Base-by-base conservation (phyloP, 2,113 vertebrate genomes). In the Catharus bicknelli region DNA sequence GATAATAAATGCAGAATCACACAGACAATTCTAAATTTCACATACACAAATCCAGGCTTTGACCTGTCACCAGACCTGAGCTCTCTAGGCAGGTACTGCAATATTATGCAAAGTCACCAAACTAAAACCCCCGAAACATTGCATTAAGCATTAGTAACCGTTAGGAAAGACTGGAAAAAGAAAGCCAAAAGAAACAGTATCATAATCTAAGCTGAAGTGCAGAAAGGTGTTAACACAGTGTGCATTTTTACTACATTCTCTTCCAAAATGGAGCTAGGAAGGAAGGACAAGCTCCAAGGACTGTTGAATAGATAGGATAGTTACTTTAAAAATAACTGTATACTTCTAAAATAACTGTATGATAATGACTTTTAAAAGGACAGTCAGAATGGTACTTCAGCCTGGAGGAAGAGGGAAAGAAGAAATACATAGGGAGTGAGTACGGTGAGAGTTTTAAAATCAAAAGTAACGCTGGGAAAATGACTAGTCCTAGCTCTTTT, bases 61-160 rank as follows among this genome's bases (percentile, higher is more conserved):
- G 38, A 83, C 57, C 27, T 70, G 19, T 42, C 0, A 2, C 32
- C 9, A n/a, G 38, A 47, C 14, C 15, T 0, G 0, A 63, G 55
- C 7, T 53, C 20, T 42, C 29, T 40, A 36, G 63, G 62, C n/a
- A 47, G 10, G 17, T 53, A 68, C n/a, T n/a, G 16, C 53, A 67
- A 6, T 61, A 27, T 30, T 22, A 19, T 0, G 20, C n/a, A 81
- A 78, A 62, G 10, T 50, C n/a, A 86, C 20, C 14, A 51, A 77
- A 19, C 21, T 62, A 80, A 83, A 88, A 62, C 14, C 6, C 10
- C 10, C 7, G 11, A 55, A 70, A 11, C 7, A 30, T 22, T 25
- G 4, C 4, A 32, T 26, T 64, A 83, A 70, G 51, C 2, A 0
- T 34, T 54, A 53, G 26, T 20, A 82, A 48, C 30, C 21, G 42